Base-by-base conservation (phyloP, 2,797 vertebrate genomes). In the Sebastes glaucus region DNA sequence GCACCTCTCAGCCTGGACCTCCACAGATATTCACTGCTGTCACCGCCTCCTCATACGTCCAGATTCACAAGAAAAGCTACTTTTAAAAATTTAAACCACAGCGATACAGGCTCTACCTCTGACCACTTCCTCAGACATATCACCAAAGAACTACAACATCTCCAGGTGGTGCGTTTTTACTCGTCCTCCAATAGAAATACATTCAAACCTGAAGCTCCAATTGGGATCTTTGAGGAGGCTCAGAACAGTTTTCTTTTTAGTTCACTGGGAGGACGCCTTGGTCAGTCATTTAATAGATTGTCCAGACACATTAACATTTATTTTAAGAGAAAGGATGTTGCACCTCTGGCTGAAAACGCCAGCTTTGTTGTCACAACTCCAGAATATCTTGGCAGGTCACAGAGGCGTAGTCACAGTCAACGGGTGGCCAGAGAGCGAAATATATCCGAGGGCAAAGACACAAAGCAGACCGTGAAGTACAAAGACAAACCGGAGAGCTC, bases 221-320 rank as follows among this genome's bases (percentile, higher is more conserved):
- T 94, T 25, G 93, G 94, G 59, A 77, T 93, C 74, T 68, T 87
- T 5, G 81, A 92, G 72, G 88, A 92, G 8, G 35, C 77, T 30
- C 74, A 69, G 69, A 84, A 32, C 28, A 52, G 63, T 53, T 83
- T 91, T 52, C 75, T 88, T 52, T 72, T 83, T 64, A 81, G 67
- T 22, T 84, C 82, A 32, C 33, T 93, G 46, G 82, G 88, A 71
- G 75, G 83, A 23, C 82, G 76, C 56, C 81, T 95, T 3, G 85
- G 89, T 66, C 83, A 92, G 63, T 91, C 93, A 28, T 95, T 95
- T 73, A 78, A 88, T 71, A 83, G 3, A 57, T 53, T 95, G 57
- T 94, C 94, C 30, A 80, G 55, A 71, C 93, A 95, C 70, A 88
- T 95, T 67, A 95, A 95, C 77, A n/a, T 88, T 38, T 95, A 94